Evolutionary conservation across 2,888 invertebrate genomes (phyloP).

Genomic region (Latrodectus hesperus): DNA sequence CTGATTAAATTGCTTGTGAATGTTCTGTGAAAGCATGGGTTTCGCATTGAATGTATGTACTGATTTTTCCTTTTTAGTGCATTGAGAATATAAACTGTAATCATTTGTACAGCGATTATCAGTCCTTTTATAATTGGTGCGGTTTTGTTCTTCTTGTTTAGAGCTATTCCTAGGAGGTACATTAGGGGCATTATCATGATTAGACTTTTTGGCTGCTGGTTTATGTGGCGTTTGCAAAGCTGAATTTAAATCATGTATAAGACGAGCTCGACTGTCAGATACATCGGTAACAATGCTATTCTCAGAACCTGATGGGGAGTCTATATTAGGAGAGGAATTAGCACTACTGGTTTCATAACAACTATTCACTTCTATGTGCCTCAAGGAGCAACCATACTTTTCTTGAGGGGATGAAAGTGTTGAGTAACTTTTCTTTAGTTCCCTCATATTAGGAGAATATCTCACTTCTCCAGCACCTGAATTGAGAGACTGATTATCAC

Average conservation of each 20-base stretch:
- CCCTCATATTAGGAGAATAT: conserved; percentile 59
- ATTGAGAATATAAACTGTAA: conserved; percentile 47
- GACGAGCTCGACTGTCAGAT: conserved; percentile 77
- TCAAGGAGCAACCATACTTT: conserved; percentile 33
- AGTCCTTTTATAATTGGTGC: not conserved
- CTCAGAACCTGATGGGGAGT: conserved; percentile 29
- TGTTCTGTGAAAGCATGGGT: conserved; percentile 29
- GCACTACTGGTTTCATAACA: conserved; percentile 30
- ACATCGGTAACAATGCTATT: conserved; percentile 63
- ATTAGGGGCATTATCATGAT: conserved; percentile 28
- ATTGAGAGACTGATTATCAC: conserved; percentile 19
- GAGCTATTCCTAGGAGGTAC: conserved; percentile 58
- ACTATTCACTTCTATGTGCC: conserved; percentile 40
- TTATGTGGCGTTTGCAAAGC: conserved; percentile 76
- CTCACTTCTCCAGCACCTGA: conserved; percentile 62
- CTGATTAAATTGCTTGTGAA: conserved; percentile 43
- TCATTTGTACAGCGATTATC: not conserved
- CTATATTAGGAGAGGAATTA: conserved; percentile 33
- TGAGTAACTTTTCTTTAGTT: conserved; percentile 52
- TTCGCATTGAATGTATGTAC: conserved; percentile 57
- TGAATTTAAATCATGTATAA: conserved; percentile 84
- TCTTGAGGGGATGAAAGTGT: conserved; percentile 48
- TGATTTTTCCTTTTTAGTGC: conserved; percentile 37
- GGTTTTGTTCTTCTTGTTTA: conserved; percentile 5
- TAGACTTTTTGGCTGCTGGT: conserved; percentile 15